A percentile compares a stretch with the other conserved stretches of the same genome.
These are phyloP conservation scores for Drosophila obscura DNA, from an alignment of 1,140 invertebrate species.

Conservation along the genomic window DNA sequence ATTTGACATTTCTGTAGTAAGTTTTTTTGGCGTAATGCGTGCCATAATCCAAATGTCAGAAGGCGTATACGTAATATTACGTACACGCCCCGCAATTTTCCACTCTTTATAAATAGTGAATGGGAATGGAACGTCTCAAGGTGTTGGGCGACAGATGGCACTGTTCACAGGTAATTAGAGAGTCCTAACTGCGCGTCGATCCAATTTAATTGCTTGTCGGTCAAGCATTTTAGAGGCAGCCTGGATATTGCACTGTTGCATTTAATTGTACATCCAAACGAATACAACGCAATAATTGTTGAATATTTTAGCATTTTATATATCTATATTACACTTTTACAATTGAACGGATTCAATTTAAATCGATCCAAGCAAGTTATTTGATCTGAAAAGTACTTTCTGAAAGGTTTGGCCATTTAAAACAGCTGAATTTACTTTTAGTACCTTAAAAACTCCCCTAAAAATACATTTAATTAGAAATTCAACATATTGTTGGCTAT, in stretches of 20 bases:
- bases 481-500: slow-evolving; percentile 34
- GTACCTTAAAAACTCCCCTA: slow-evolving; percentile 10
- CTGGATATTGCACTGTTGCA: no score
- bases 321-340: no score
- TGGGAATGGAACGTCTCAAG: slow-evolving; percentile 25
- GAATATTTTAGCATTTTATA: no score
- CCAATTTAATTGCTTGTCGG: slow-evolving; percentile 1
- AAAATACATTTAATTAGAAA: slow-evolving; percentile 61
- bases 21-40: slow-evolving; percentile 52
- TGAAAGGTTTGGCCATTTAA: no score
- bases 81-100: slow-evolving; percentile 31
- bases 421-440: not conserved
- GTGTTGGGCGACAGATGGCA: slow-evolving; percentile 32
- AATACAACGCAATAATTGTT: no score
- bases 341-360: no score
- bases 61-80: slow-evolving; percentile 37
- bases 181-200: slow-evolving; percentile 10
- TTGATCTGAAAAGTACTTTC: no score
- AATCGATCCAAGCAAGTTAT: no score
- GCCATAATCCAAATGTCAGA: slow-evolving; percentile 70
- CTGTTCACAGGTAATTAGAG: slow-evolving; percentile 30
- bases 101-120: slow-evolving; percentile 31
- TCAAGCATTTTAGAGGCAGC: no score
- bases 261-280: no score
- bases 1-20: slow-evolving; percentile 41